Base-by-base conservation (phyloP, 2,888 invertebrate genomes). In the Troilus luridus region DNA sequence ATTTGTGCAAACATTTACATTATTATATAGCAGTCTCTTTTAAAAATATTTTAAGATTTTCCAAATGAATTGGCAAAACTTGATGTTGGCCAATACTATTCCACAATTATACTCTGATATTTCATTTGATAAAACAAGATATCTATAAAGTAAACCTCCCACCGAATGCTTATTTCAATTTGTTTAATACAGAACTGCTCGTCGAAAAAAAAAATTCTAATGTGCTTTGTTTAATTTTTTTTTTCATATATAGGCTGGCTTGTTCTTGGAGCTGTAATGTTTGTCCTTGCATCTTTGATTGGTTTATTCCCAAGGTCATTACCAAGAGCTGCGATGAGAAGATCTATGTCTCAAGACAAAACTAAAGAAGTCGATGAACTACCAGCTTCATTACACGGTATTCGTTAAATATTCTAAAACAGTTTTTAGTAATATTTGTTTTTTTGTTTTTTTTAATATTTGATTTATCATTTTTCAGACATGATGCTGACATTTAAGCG, bases 231-330 rank as follows among this genome's bases (percentile, higher is more conserved):
- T n/a, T n/a, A 54, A 21, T 41, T 1, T 56, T n/a, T 11, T 21
- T 85, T 91, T 27, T 85, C 11, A 19, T 56, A 41, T 41, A 0
- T 92, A 94, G 94, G 97, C 0, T 97, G 96, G 96, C 94, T 96
- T 54, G 95, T 97, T 24, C 94, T 96, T 81, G 96, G 95, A n/a
- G 94, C 95, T 0, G 93, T 96, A 5, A 94, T 96, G 27, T 94
- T 96, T 81, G 92, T 96, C 11, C 95, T 96, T 17, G 96, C 96
- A 0, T 95, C 95, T 21, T 94, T 97, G 7, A 93, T 97, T 41
- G 96, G 96, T 0, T 94, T 97, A 91, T 97, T 97, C 93, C 97
- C 97, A 0, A 96, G 96, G 93, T 96, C 96, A 12, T 93, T 97
- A 89, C 97, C 97, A 0, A 94, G 96, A 88, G 96, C 96, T 0